Conservation (phyloP, 2,888 invertebrate species). For the Venusia cambrica region DNA sequence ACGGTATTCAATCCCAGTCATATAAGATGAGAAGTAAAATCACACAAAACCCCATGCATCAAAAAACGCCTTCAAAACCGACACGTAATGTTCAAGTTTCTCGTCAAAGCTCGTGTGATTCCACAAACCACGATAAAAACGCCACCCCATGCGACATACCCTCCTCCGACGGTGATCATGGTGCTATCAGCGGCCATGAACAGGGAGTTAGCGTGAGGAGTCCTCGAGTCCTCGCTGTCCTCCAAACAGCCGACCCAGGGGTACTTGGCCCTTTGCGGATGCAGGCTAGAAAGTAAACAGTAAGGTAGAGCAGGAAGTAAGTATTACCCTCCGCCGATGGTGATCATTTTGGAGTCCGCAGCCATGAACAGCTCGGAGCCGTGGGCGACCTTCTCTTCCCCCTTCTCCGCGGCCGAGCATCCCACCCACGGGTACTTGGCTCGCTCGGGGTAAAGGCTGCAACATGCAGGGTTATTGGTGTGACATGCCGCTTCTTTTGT, state of each 20-base stretch:
- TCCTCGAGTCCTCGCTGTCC: slow-evolving; percentile 57
- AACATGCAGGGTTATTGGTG: slow-evolving; percentile 34
- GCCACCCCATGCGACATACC: slow-evolving; percentile 85
- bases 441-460: slow-evolving; percentile 89
- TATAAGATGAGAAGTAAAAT: no score
- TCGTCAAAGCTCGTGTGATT: no score
- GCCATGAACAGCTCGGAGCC: slow-evolving; percentile 97
- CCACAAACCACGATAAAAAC: no score
- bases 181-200: slow-evolving; percentile 97
- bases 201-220: slow-evolving; percentile 89
- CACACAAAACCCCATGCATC: no score
- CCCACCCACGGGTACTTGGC: slow-evolving; percentile 98
- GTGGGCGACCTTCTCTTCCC: slow-evolving; percentile 83
- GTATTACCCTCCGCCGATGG: slow-evolving; percentile 96
- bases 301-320: not conserved
- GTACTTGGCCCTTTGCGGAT: slow-evolving; percentile 92
- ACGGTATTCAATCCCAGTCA: no score
- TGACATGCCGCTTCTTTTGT: no score
- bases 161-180: slow-evolving; percentile 97
- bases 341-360: slow-evolving; percentile 96
- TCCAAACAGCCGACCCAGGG: slow-evolving; percentile 95
- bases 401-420: slow-evolving; percentile 57
- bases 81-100: no score
- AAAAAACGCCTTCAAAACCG: no score
- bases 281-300: slow-evolving; percentile 69